A percentile compares a stretch with the other conserved stretches of the same genome.
phyloP scores from a whole-genome alignment of 2,113 vertebrate species.

The Opisthocomus hoazin region DNA sequence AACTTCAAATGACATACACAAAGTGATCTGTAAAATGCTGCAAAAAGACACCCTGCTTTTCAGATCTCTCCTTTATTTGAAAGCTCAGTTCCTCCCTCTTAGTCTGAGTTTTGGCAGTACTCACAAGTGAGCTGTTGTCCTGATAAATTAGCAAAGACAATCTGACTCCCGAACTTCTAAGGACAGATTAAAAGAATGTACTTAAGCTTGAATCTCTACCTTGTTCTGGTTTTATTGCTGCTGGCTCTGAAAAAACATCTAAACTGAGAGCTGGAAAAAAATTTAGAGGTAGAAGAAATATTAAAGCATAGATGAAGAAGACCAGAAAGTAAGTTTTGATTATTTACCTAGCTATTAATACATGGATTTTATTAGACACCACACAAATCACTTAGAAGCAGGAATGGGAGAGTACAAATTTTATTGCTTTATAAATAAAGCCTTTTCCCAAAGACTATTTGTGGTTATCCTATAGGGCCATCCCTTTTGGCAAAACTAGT shows the following conservation, averaged over 20 bases:
- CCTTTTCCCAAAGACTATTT: not conserved
- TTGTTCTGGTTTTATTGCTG: not conserved
- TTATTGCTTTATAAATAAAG: not conserved
- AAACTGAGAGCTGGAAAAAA: not conserved
- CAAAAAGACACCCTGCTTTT: not conserved
- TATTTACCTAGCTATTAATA: slow-evolving; percentile 10
- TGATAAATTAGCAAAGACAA: not conserved
- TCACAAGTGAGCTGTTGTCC: slow-evolving; percentile 30
- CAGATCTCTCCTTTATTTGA: slow-evolving; percentile 27
- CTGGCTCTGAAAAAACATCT: not conserved
- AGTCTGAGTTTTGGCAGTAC: slow-evolving; percentile 17
- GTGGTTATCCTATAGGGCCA: not conserved
- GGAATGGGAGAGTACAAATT: not conserved
- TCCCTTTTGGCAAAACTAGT: not conserved
- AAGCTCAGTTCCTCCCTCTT: slow-evolving; percentile 1
- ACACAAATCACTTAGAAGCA: not conserved
- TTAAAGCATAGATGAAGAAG: slow-evolving; percentile 17
- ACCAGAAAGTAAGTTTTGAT: not conserved
- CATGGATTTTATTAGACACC: not conserved
- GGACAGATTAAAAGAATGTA: not conserved
- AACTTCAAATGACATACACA: not conserved
- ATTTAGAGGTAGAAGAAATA: slow-evolving; percentile 3
- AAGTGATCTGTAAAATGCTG: not conserved
- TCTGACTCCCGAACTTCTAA: slow-evolving; percentile 3
- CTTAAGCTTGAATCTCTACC: not conserved